Evolutionary conservation across 2,888 invertebrate genomes (phyloP).

Genomic region (Drosophila dives): DNA sequence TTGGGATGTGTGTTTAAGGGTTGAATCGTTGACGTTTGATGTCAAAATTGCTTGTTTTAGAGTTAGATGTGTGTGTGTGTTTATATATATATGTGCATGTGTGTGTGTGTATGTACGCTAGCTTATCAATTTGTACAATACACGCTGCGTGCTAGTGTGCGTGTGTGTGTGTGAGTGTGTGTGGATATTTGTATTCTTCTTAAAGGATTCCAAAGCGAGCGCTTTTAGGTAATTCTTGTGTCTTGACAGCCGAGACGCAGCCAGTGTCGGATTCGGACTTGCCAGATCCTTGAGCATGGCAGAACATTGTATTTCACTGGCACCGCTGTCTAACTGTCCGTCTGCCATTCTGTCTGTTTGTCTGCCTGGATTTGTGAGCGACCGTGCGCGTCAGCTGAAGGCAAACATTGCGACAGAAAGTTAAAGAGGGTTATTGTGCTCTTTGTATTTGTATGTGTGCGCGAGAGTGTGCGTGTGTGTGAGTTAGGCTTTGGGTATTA

Average conservation of each 20-base stretch:
- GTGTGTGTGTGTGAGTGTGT: conserved; percentile 9
- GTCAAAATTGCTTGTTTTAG: conserved; percentile 74
- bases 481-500: conserved; percentile 12
- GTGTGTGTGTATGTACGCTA: conserved; percentile 21
- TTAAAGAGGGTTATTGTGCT: conserved; percentile 65
- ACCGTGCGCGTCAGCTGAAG: conserved; percentile 67
- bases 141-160: conserved; percentile 9
- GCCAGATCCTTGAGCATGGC: conserved; percentile 35
- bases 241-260: conserved; percentile 39
- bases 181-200: conserved; percentile 71
- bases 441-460: conserved; percentile 13
- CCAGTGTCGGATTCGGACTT: conserved; percentile 47
- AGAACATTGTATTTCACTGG: conserved; percentile 51
- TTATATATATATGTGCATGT: conserved; percentile 8
- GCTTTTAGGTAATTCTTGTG: conserved; percentile 61
- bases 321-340: conserved; percentile 40
- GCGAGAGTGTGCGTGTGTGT: conserved; percentile 5
- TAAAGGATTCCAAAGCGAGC: conserved; percentile 70
- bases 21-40: conserved; percentile 74
- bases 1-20: conserved; percentile 22
- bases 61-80: conserved; percentile 21
- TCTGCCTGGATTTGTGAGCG: conserved; percentile 63
- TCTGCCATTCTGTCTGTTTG: conserved; percentile 15
- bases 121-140: conserved; percentile 63
- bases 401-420: conserved; percentile 75